Evolutionary conservation across 2,888 invertebrate genomes (phyloP).

Genomic region (Cryptocheilus praepositus): DNA sequence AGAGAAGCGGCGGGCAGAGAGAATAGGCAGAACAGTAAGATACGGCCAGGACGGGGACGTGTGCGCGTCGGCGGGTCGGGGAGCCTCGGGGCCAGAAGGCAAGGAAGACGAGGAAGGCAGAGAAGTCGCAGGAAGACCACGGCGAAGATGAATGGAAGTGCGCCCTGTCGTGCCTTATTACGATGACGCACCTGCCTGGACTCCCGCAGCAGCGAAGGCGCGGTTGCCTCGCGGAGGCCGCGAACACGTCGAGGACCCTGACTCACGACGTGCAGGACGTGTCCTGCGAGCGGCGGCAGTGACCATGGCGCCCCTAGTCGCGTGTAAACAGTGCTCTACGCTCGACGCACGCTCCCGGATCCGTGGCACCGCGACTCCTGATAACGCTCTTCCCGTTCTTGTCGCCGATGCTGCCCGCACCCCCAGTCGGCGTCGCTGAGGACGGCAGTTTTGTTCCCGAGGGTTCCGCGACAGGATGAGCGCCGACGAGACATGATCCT

Average conservation of each 20-base stretch:
- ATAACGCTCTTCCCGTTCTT: constrained; percentile 16
- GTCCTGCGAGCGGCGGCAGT: constrained; percentile 33
- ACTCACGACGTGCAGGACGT: background rate
- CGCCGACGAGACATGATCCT: too few species aligned
- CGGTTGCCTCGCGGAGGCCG: background rate
- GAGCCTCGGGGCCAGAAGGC: background rate
- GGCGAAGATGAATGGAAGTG: constrained; percentile 46
- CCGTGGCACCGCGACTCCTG: constrained; percentile 5
- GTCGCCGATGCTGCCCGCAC: constrained; percentile 5
- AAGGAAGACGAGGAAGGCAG: too few species aligned
- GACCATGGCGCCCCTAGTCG: constrained; percentile 55
- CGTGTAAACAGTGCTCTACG: constrained; percentile 57
- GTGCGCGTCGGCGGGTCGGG: constrained; percentile 11
- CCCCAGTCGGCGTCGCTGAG: too few species aligned
- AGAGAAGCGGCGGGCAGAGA: constrained; percentile 9
- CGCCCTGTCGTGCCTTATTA: constrained; percentile 30
- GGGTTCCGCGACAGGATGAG: too few species aligned
- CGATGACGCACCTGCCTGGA: constrained; percentile 40
- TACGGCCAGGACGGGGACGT: constrained; percentile 1
- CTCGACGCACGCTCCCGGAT: constrained; percentile 38
- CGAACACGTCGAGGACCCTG: too few species aligned
- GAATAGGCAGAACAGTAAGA: constrained; percentile 12
- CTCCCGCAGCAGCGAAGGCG: background rate
- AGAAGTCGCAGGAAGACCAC: too few species aligned
- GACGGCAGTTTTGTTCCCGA: too few species aligned